Evolutionary conservation across 2,888 invertebrate genomes (phyloP).

Genomic region (Megaustenia siamemsis): DNA sequence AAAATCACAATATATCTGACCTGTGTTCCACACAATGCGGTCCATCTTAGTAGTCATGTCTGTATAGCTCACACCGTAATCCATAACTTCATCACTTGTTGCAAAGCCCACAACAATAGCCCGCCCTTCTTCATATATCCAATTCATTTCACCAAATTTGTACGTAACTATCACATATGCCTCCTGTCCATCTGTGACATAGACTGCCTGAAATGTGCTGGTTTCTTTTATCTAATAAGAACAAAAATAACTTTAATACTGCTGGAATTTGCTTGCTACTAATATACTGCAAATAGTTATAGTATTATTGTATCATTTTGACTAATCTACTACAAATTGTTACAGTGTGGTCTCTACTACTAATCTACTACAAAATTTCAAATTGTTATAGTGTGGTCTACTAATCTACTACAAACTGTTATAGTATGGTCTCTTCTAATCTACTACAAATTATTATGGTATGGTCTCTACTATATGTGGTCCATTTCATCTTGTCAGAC

Average conservation of each 20-base stretch:
- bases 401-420: too few species aligned
- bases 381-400: too few species aligned
- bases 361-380: too few species aligned
- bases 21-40: neutral
- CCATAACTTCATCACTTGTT: neutral
- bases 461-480: too few species aligned
- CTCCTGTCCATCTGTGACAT: neutral
- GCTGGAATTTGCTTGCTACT: neutral
- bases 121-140: neutral
- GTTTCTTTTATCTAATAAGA: neutral
- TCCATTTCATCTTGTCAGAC: too few species aligned
- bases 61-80: neutral
- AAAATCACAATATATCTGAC: neutral
- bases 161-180: constrained; percentile 4
- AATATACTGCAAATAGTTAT: neutral
- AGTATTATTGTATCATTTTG: neutral
- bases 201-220: constrained; percentile 25
- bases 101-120: constrained; percentile 7
- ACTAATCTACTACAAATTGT: neutral
- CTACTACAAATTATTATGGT: too few species aligned
- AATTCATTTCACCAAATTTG: constrained; percentile 19
- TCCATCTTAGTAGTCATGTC: constrained; percentile 22
- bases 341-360: neutral
- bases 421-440: too few species aligned
- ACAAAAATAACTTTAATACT: too few species aligned